These are phyloP conservation scores for Antennarius maculatus DNA, from an alignment of 2,797 vertebrate genomes.

Conservation along the genomic window DNA sequence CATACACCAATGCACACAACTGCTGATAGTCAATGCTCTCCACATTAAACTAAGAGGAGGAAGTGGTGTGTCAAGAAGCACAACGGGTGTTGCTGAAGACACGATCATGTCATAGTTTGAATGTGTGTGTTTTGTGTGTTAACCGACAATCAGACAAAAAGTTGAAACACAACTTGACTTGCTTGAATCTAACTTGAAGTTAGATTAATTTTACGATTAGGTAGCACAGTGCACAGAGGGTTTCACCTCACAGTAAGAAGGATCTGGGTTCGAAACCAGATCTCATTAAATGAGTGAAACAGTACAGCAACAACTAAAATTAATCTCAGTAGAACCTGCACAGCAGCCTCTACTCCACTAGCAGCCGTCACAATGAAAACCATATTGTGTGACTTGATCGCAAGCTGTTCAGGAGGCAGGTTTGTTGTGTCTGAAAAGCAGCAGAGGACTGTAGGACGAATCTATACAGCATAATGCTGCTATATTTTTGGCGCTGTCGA, in stretches of 20 bases:
- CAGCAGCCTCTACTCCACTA: slow-evolving; percentile 5
- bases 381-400: slow-evolving; percentile 29
- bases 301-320: not conserved
- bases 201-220: not conserved
- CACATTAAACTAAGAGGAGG: slow-evolving; percentile 49
- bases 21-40: slow-evolving; percentile 31
- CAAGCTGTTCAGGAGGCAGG: slow-evolving; percentile 41
- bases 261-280: too few species aligned
- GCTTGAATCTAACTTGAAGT: not conserved
- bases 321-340: slow-evolving; percentile 9
- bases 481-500: slow-evolving; percentile 62
- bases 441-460: slow-evolving; percentile 55
- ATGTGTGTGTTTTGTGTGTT: not conserved
- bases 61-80: slow-evolving; percentile 47
- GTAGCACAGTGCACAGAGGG: too few species aligned
- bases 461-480: slow-evolving; percentile 63
- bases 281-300: not conserved
- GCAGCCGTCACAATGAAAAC: slow-evolving; percentile 20
- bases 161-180: not conserved
- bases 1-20: not conserved
- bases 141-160: not conserved
- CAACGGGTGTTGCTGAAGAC: slow-evolving; percentile 31
- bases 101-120: slow-evolving; percentile 6
- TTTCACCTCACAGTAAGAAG: too few species aligned
- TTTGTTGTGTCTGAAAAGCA: slow-evolving; percentile 66